These are phyloP conservation scores for Acleris laterana DNA, from an alignment of 2,888 invertebrate genomes.

Conservation along the genomic window DNA sequence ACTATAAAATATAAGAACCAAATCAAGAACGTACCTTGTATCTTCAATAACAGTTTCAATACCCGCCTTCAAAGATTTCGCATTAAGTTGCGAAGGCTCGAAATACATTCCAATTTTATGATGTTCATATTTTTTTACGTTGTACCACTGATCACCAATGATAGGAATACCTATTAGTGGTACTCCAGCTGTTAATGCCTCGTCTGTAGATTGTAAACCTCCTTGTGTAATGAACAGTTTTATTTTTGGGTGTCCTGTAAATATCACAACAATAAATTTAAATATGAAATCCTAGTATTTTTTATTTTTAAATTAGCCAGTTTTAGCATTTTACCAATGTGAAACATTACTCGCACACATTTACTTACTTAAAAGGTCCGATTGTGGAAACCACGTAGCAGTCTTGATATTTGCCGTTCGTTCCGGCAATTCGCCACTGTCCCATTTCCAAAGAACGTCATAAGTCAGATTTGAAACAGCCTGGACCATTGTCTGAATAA, in stretches of 20 bases:
- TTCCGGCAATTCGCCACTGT: constrained; percentile 48
- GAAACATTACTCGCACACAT: too few species aligned
- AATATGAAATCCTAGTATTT: too few species aligned
- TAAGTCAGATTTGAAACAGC: constrained; percentile 60
- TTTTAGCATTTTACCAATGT: too few species aligned
- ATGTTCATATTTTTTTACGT: constrained; percentile 58
- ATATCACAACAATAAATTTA: background rate
- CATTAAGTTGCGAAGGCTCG: constrained; percentile 50
- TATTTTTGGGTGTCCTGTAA: constrained; percentile 69
- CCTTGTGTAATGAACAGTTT: constrained; percentile 78
- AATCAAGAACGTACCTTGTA: constrained; percentile 49
- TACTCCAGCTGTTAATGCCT: constrained; percentile 68
- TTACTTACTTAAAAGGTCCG: constrained; percentile 52
- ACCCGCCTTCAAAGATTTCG: constrained; percentile 50
- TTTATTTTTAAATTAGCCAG: too few species aligned
- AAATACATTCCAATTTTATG: constrained; percentile 56
- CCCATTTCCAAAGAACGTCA: constrained; percentile 67
- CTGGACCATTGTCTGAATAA: constrained; percentile 42
- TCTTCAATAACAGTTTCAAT: constrained; percentile 51
- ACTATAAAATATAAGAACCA: too few species aligned
- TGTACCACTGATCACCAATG: constrained; percentile 71
- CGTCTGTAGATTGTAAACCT: constrained; percentile 76
- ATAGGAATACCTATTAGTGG: constrained; percentile 72
- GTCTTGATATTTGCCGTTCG: constrained; percentile 55
- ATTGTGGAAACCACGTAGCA: constrained; percentile 58